Base-by-base conservation (phyloP, 1,140 invertebrate genomes). In the Drosophila teissieri region DNA sequence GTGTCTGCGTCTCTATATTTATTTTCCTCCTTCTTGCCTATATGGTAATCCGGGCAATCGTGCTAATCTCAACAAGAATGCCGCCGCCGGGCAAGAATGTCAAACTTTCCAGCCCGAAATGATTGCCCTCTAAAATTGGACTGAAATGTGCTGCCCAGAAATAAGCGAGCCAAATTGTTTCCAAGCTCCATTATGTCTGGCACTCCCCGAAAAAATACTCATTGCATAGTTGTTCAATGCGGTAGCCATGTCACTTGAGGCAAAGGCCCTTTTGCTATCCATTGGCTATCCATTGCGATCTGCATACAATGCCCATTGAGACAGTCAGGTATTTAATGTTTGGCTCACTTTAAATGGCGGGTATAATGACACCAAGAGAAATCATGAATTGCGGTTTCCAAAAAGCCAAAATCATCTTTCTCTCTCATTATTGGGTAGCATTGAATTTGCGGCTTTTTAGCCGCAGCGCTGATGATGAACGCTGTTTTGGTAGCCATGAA, bases 401-500 rank as follows among this genome's bases (percentile, higher is more conserved):
- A 46, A 75, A 57, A 15, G 40, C 27, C 58, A 67, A 67, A 81
- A 39, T 65, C 62, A 69, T 72, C 56, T 51, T 52, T 74, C 19
- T 60, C 70, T 42, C 45, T 40, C 54, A 75, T 80, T 79, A 84
- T 65, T 78, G 60, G 83, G 55, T 86, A 89, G 82, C 82, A 86
- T 76, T 86, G 82, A 81, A 81, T 86, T 81, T 73, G 60, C 73
- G 52, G 73, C 57, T 64, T 85, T 80, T 65, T 46, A 27, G 62
- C 51, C 63, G 37, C 22, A 19, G 39, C 46, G 24, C n/a, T 60
- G 57, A 36, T 49, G 57, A 82, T 86, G 83, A 82, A 79, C 72
- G 52, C 73, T 63, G 67, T 49, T 80, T 52, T 82, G 65, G 80
- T 83, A 86, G 84, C 83, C 83, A 88, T 88, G 83, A 88, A 88